Base-by-base conservation (phyloP, 2,113 vertebrate species). In the Atrichornis clamosus region DNA sequence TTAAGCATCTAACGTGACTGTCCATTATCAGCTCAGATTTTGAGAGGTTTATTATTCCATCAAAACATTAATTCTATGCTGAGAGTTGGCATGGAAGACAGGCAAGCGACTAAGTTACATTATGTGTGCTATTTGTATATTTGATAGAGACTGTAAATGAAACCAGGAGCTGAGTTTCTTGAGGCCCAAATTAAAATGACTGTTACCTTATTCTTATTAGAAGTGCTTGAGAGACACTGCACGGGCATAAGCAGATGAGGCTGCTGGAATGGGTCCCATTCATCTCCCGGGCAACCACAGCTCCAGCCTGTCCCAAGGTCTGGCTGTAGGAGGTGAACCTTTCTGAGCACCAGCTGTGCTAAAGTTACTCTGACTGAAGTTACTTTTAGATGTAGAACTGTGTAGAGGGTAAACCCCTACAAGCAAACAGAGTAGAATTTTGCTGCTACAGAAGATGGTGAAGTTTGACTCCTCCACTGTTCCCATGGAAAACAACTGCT, bases 21-120 rank as follows among this genome's bases (percentile, higher is more conserved):
- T 97, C 96, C 94, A 72, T 97, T 96, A 97, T 92, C 95, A 96
- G 77, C 86, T 96, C 94, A 78, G 63, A 95, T 96, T 96, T 94
- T 88, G 84, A 96, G 90, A 87, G 79, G 84, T 95, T 96, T 96
- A 90, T 97, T 97, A 94, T 85, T 94, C 87, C 74, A 94, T 93
- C 84, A 88, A 93, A 92, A 93, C 62, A 89, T 93, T 89, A 91
- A 88, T 96, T 93, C 78, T 91, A 5, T 47, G 60, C 69, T 87
- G 78, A 82, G 46, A 39, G 65, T 70, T 95, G 84, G 84, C 47
- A 24, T 53, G 81, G 85, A 67, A 92, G 79, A 53, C 37, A 24
- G 60, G 67, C 44, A 52, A 62, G 73, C 1, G 0, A 74, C 42
- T 46, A 72, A 86, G 62, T 82, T 91, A 47, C 32, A 11, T 74